Base-by-base conservation (phyloP, 1,140 invertebrate species). In the Neelides sp. region DNA sequence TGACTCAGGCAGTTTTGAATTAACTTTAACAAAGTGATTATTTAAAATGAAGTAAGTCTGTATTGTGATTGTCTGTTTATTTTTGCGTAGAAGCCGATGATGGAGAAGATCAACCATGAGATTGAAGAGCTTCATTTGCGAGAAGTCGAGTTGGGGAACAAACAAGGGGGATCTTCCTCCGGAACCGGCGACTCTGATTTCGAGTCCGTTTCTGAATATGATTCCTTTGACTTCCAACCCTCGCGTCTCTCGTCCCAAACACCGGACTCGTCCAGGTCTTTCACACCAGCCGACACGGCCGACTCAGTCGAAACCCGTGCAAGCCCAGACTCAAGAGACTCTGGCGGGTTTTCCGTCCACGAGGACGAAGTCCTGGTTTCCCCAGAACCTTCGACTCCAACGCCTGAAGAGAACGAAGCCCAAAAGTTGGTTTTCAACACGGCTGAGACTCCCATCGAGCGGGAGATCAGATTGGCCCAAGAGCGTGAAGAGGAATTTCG, bases 401-500 rank as follows among this genome's bases (percentile, higher is more conserved):
- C n/a, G n/a, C n/a, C n/a, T n/a, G n/a, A n/a, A n/a, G n/a, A n/a
- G n/a, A n/a, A n/a, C n/a, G n/a, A n/a, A n/a, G n/a, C n/a, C n/a
- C n/a, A n/a, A n/a, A n/a, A n/a, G 15, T 10, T 34, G 30, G 15
- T 34, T 35, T 3, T 2, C 3, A 5, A 35, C 8, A 13, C 17
- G 13, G 22, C 34, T 34, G 52, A 54, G 40, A 54, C 52, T 15
- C 52, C 52, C 23, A 54, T 54, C 23, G 52, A 54, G 34, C 39
- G 52, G 20, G 52, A 54, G 30, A 54, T 54, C 37, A 46, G 52
- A n/a, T 13, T 45, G 15, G 32, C 40, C 13, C 44, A 47, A 12
- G 46, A 54, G 24, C 27, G 52, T 22, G 52, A 54, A 34, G 42
- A 48, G 5, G 52, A 54, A 39, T 54, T 54, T 26, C 46, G 52